Evolutionary conservation across 2,888 invertebrate genomes (phyloP).

Genomic region (Mycalesis mineus): DNA sequence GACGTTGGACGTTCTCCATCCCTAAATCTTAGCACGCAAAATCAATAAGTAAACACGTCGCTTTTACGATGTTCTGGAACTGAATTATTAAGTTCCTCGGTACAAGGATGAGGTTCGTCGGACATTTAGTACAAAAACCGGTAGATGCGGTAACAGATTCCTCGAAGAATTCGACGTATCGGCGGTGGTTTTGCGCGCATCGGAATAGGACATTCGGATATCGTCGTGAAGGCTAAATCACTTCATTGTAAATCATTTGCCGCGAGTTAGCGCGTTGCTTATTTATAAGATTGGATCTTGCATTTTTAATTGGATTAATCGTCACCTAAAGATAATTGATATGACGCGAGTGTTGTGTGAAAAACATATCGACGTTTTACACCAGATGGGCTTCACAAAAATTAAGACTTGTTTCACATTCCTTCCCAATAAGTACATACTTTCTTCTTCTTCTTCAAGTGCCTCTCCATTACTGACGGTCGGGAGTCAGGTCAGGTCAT

Average conservation of each 20-base stretch:
- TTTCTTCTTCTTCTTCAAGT: too few relatives aligned
- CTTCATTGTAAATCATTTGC: slow-evolving; percentile 33
- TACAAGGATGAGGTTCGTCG: slow-evolving; percentile 53
- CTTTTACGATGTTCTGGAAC: slow-evolving; percentile 50
- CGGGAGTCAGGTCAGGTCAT: too few relatives aligned
- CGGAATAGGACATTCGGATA: slow-evolving; percentile 28
- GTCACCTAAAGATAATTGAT: background rate
- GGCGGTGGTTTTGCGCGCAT: slow-evolving; percentile 32
- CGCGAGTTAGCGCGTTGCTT: slow-evolving; percentile 25
- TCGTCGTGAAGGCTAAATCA: slow-evolving; percentile 32
- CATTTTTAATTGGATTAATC: slow-evolving; percentile 12
- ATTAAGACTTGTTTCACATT: too few relatives aligned
- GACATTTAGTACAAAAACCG: slow-evolving; percentile 52
- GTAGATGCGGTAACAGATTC: slow-evolving; percentile 56
- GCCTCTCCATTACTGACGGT: too few relatives aligned
- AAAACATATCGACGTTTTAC: too few relatives aligned
- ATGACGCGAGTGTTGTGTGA: background rate
- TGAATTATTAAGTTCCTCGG: slow-evolving; percentile 42
- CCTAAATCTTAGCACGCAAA: slow-evolving; percentile 34
- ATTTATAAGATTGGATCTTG: slow-evolving; percentile 18
- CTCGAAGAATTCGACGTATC: slow-evolving; percentile 56
- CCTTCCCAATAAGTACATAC: too few relatives aligned
- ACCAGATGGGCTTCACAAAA: too few relatives aligned
- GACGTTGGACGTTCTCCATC: background rate
- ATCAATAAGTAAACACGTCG: slow-evolving; percentile 56